These are phyloP conservation scores for Drosophila baimaii DNA, from an alignment of 1,140 invertebrate species.

Conservation along the genomic window DNA sequence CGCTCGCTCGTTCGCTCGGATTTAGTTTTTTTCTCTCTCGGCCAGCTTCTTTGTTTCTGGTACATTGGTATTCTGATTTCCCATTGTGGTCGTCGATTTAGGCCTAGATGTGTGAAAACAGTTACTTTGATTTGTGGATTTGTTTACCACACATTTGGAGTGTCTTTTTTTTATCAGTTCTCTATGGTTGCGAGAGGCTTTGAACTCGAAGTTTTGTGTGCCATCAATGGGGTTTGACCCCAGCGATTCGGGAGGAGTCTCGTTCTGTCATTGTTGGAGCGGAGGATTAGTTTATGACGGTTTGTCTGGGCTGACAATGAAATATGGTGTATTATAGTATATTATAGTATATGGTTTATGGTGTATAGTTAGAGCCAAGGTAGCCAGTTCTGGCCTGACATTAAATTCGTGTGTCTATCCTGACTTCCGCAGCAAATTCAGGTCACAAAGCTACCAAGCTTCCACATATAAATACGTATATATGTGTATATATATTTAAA, in stretches of 20 bases:
- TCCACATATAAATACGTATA: slow-evolving; percentile 1
- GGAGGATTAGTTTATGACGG: slow-evolving; percentile 25
- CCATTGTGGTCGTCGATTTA: slow-evolving; percentile 39
- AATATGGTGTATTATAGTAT: slow-evolving; percentile 6
- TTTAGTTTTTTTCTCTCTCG: slow-evolving; percentile 11
- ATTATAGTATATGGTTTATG: background rate
- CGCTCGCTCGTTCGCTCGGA: slow-evolving; percentile 1
- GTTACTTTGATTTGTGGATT: slow-evolving; percentile 64
- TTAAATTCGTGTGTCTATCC: slow-evolving; percentile 15
- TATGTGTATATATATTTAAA: slow-evolving; percentile 24
- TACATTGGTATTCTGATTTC: slow-evolving; percentile 28
- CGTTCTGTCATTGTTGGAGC: background rate
- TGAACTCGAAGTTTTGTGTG: slow-evolving; percentile 40
- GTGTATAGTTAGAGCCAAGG: background rate
- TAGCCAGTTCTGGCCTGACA: slow-evolving; percentile 12
- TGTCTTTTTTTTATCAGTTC: slow-evolving; percentile 13
- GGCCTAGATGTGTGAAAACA: slow-evolving; percentile 76
- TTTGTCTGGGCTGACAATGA: background rate
- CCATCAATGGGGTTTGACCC: slow-evolving; percentile 26
- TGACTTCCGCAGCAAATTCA: slow-evolving; percentile 36
- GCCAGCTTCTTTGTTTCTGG: slow-evolving; percentile 22
- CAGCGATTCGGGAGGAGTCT: slow-evolving; percentile 3
- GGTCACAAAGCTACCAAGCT: slow-evolving; percentile 37
- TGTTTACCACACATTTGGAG: slow-evolving; percentile 43
- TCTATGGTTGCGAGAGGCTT: background rate